These are phyloP conservation scores for Oryzaephilus surinamensis DNA, from an alignment of 1,140 invertebrate genomes.

Conservation along the genomic window DNA sequence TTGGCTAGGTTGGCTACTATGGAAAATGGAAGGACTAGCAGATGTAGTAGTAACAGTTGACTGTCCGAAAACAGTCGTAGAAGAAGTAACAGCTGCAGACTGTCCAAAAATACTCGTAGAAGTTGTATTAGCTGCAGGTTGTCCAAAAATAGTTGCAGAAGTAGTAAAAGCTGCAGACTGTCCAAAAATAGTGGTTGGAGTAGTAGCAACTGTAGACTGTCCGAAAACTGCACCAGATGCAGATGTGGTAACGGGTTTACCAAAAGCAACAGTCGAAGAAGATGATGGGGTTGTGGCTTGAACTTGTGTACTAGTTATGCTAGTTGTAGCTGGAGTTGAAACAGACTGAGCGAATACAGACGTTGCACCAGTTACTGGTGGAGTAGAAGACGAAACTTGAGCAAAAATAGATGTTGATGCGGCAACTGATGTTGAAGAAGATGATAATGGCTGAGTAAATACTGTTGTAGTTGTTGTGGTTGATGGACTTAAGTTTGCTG, in stretches of 20 bases:
- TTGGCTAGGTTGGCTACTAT: constrained; percentile 1
- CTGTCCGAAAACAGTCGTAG: background rate
- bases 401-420: too few relatives aligned
- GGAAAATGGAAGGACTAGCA: background rate
- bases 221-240: constrained; percentile 3
- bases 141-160: constrained; percentile 3
- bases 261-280: too few relatives aligned
- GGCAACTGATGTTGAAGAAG: too few relatives aligned
- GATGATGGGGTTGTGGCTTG: constrained; percentile 1
- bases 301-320: background rate
- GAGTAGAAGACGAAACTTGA: background rate
- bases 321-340: constrained; percentile 4
- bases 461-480: background rate
- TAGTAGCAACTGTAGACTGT: background rate
- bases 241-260: constrained; percentile 4
- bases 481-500: background rate
- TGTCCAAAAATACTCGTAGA: constrained; percentile 6
- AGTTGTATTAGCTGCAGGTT: background rate
- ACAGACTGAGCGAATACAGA: too few relatives aligned
- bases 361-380: constrained; percentile 2
- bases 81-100: constrained; percentile 4
- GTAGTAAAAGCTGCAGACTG: constrained; percentile 4
- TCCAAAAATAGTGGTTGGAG: background rate
- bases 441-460: too few relatives aligned
- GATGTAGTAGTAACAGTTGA: background rate